Evolutionary conservation across 2,888 invertebrate species (phyloP), one percentile per base, ranked within the genome.

Genomic region (Brachyopa scutellaris): DNA sequence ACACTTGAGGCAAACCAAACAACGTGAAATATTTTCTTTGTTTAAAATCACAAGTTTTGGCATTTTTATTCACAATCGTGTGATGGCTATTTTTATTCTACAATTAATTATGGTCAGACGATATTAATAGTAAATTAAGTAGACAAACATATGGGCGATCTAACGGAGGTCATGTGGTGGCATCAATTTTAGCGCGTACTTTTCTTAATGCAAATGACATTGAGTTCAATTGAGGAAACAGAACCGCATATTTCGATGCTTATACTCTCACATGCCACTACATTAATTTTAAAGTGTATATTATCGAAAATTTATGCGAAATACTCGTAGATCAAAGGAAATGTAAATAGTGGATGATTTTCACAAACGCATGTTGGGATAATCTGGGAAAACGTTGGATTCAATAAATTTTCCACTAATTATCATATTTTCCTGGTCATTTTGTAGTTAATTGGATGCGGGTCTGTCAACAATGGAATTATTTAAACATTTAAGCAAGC

Each of bases 201-300:
- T 29, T 9, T 15, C 9, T 38, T 21, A 38, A 55, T 55, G 36
- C 19, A 36, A 31, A 38, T 17, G 55, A 23, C 55, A 55, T 55
- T 55, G 55, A 55, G 55, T 55, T 55, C 23, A 55, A 55, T 38
- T 55, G 21, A 36, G 53, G 31, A 53, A 36, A 8, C 29, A 26
- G 6, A 47, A 47, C 45, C 45, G 4, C 42, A 42, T n/a, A n/a
- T n/a, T n/a, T n/a, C n/a, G n/a, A n/a, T n/a, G n/a, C n/a, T n/a
- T n/a, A n/a, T n/a, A n/a, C n/a, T n/a, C n/a, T n/a, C n/a, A n/a
- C n/a, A n/a, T n/a, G n/a, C n/a, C n/a, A n/a, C n/a, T n/a, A n/a
- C n/a, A n/a, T n/a, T n/a, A n/a, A n/a, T n/a, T n/a, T 36, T n/a
- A 29, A 0, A 5, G 7, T 3, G 29, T 29, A 8, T 17, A n/a